Evolutionary conservation across 2,888 invertebrate genomes (phyloP).

Genomic region (Epirrhoe tristata): DNA sequence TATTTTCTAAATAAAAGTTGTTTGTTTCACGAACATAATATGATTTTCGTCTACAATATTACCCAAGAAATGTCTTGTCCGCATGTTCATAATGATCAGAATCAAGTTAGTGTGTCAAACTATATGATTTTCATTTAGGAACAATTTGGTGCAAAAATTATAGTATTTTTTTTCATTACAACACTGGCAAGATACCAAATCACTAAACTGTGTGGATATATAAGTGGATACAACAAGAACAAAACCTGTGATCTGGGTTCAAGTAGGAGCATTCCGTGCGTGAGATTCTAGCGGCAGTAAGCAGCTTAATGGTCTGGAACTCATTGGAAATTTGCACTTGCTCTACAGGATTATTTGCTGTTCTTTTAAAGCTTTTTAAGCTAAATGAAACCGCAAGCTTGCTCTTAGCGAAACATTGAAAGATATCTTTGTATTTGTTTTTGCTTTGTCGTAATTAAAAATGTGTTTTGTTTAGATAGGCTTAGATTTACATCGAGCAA

Average conservation of each 20-base stretch:
- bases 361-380: conserved; percentile 42
- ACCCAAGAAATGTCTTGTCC: neutral
- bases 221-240: conserved; percentile 32
- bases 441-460: conserved; percentile 19
- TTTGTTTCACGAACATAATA: neutral
- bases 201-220: conserved; percentile 39
- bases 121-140: neutral
- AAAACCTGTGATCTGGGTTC: conserved; percentile 53
- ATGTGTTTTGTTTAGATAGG: conserved; percentile 2
- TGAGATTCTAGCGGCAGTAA: conserved; percentile 61
- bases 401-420: conserved; percentile 27
- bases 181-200: conserved; percentile 11
- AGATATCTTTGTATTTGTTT: conserved; percentile 22
- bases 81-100: neutral
- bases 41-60: neutral
- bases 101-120: neutral
- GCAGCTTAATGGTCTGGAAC: conserved; percentile 69
- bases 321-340: conserved; percentile 70
- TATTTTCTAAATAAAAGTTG: neutral
- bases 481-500: neutral
- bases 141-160: too few relatives aligned
- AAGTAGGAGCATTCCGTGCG: conserved; percentile 54
- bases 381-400: conserved; percentile 36
- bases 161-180: too few relatives aligned
- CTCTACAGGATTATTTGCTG: conserved; percentile 46